Evolutionary conservation across 2,797 vertebrate genomes (phyloP).

Genomic region (Meda fulgida): DNA sequence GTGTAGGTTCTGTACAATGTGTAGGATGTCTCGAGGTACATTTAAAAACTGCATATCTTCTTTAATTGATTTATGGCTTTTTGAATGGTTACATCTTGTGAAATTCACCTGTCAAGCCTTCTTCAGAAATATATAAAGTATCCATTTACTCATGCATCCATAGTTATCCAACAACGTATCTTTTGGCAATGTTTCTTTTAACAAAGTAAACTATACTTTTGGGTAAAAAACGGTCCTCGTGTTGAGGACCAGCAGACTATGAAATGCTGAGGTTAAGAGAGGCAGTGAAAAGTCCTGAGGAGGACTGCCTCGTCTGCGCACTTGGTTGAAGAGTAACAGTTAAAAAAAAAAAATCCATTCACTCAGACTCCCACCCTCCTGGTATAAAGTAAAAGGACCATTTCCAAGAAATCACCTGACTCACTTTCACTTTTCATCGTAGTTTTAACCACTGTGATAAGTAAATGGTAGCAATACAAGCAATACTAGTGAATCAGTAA

Average conservation of each 20-base stretch:
- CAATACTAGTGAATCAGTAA: conserved; percentile 59
- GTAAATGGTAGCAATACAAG: conserved; percentile 19
- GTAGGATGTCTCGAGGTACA: not conserved
- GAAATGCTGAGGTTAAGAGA: conserved; percentile 1
- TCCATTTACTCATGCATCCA: conserved; percentile 27
- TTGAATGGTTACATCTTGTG: conserved; percentile 37
- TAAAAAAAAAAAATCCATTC: not conserved
- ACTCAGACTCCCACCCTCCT: conserved; percentile 25
- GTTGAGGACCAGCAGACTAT: conserved; percentile 1
- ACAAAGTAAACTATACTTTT: conserved; percentile 46
- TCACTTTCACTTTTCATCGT: conserved; percentile 56
- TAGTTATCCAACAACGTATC: conserved; percentile 35
- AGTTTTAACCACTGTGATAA: conserved; percentile 43
- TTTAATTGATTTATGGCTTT: conserved; percentile 50
- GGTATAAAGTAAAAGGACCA: not conserved
- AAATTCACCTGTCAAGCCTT: not conserved
- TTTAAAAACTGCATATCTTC: conserved; percentile 11
- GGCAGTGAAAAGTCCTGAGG: not conserved
- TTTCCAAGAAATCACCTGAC: conserved; percentile 39
- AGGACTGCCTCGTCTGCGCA: conserved; percentile 13
- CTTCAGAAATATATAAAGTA: not conserved
- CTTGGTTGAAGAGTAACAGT: conserved; percentile 49
- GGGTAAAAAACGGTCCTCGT: conserved; percentile 30
- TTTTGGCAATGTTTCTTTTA: conserved; percentile 38
- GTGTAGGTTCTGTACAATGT: not conserved